These are phyloP conservation scores for Hyposoter didymator DNA, from an alignment of 2,888 invertebrate genomes.

Conservation along the genomic window DNA sequence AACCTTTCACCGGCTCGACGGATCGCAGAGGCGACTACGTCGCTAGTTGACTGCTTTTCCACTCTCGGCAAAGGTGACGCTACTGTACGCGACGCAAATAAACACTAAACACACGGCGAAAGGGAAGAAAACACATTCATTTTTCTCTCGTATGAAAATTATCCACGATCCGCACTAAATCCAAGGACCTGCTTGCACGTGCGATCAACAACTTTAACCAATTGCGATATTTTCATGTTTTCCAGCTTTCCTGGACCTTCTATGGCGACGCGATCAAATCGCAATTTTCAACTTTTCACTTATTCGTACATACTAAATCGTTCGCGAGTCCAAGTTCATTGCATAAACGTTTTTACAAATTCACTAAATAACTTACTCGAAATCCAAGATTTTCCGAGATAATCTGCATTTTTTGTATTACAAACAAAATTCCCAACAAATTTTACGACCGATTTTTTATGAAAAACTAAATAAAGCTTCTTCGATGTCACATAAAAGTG, in stretches of 20 bases:
- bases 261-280: too few relatives aligned
- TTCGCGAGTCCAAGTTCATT: too few relatives aligned
- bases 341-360: too few relatives aligned
- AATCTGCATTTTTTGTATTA: too few relatives aligned
- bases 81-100: background rate
- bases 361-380: too few relatives aligned
- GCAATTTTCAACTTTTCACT: too few relatives aligned
- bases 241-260: background rate
- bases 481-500: too few relatives aligned
- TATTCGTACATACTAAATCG: too few relatives aligned
- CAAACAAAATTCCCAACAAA: too few relatives aligned
- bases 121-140: conserved; percentile 3
- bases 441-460: too few relatives aligned
- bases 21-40: background rate
- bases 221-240: background rate
- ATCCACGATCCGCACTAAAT: background rate
- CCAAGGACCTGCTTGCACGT: background rate
- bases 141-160: background rate
- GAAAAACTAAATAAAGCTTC: too few relatives aligned
- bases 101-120: background rate
- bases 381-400: too few relatives aligned
- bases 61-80: conserved; percentile 12
- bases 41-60: conserved; percentile 8
- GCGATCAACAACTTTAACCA: background rate
- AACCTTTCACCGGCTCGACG: conserved; percentile 51